Evolutionary conservation across 2,888 invertebrate genomes (phyloP), one percentile per base, ranked within the genome.

Genomic region (Heliconius ethilla): DNA sequence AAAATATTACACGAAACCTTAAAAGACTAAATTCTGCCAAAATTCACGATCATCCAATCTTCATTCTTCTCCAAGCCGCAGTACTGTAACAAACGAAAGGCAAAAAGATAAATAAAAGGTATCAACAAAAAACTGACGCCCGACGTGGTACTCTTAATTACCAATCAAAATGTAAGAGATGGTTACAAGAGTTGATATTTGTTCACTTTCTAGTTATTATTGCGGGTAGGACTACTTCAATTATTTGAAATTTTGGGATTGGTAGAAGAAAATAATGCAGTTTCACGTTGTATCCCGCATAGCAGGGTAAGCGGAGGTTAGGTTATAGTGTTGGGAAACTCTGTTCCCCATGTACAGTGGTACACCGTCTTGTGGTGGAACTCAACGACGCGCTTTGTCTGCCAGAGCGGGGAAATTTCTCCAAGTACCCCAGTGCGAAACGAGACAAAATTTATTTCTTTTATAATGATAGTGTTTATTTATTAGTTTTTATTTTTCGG

Each of bases 21-120:
- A 59, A 59, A 3, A 59, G n/a, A 59, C 25, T 63, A 25, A 63
- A 63, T 6, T 63, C 11, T 13, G 11, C n/a, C 11, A 10, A 37
- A 13, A 45, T 3, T n/a, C n/a, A 11, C 7, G 25, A n/a, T 7
- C 55, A 11, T 22, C 27, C 27, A 22, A 70, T 33, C 13, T 29
- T 70, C 33, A 55, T 18, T 62, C 55, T 70, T 75, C 73, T 65
- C 62, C 62, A 33, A 22, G n/a, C 27, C 27, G 25, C 3, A 40
- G 37, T 25, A 63, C 82, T 82, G 82, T 51, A 82, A 82, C 66
- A 80, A 79, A 74, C 33, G 66, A 65, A 70, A 80, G 59, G 72
- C 10, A 72, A 51, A 80, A 72, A 70, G 65, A 79, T 76, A 75
- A 76, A 76, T 69, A 62, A 40, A 40, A 69, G 15, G 18, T 55